Evolutionary conservation across 1,140 invertebrate genomes (phyloP).

Genomic region (Drosophila kepulauana): DNA sequence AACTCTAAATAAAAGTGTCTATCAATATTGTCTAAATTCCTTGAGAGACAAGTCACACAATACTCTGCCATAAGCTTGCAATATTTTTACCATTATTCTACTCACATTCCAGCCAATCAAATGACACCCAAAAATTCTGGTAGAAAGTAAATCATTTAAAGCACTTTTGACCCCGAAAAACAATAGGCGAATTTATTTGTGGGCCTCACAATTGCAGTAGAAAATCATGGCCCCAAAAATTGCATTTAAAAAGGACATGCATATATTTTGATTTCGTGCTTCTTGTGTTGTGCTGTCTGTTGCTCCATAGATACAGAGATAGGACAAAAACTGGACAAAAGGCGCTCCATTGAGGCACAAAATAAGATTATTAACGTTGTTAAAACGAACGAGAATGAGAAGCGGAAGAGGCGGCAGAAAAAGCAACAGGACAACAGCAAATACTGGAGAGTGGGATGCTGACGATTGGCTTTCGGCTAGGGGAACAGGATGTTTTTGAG

Average conservation of each 20-base stretch:
- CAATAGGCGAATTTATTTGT: constrained; percentile 15
- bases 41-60: not conserved
- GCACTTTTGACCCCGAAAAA: constrained; percentile 41
- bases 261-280: constrained; percentile 54
- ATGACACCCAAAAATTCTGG: too few relatives aligned
- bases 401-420: constrained; percentile 41
- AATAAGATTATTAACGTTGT: constrained; percentile 83
- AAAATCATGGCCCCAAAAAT: constrained; percentile 62
- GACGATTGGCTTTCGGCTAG: constrained; percentile 59
- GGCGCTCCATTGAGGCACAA: constrained; percentile 74
- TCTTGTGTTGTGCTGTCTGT: constrained; percentile 20
- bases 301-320: too few relatives aligned
- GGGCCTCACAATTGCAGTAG: constrained; percentile 15
- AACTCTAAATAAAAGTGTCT: not conserved
- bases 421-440: constrained; percentile 29
- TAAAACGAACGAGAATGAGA: constrained; percentile 77
- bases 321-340: constrained; percentile 43
- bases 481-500: constrained; percentile 39
- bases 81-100: not conserved
- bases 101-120: too few relatives aligned
- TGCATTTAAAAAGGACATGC: constrained; percentile 76
- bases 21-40: not conserved
- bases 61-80: not conserved
- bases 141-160: constrained; percentile 55
- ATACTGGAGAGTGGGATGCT: not conserved